A percentile compares a stretch with the other conserved stretches of the same genome.
Conservation (phyloP, 2,888 invertebrate genomes). For the Apamea crenata region DNA sequence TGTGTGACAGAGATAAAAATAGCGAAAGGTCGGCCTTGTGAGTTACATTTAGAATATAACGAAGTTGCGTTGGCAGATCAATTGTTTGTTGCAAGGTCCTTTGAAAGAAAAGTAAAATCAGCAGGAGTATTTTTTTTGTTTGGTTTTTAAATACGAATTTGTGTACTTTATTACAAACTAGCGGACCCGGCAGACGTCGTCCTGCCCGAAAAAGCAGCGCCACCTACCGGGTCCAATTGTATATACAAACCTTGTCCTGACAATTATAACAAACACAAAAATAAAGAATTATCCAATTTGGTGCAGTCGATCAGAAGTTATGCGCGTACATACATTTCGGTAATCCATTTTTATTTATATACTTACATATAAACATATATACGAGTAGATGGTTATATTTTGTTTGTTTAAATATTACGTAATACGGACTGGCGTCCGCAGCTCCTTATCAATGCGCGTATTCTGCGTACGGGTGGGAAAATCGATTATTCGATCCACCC, state of each 20-base stretch:
- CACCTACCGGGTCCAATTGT: too few relatives aligned
- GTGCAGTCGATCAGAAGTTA: too few relatives aligned
- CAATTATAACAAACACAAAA: too few relatives aligned
- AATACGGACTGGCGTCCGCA: neutral
- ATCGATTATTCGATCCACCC: neutral
- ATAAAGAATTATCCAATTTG: too few relatives aligned
- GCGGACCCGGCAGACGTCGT: too few relatives aligned
- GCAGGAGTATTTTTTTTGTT: neutral
- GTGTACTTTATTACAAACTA: neutral
- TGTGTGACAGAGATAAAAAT: slow-evolving; percentile 53
- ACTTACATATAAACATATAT: too few relatives aligned
- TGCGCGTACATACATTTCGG: too few relatives aligned
- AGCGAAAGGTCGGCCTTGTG: slow-evolving; percentile 5
- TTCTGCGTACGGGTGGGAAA: neutral
- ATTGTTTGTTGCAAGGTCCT: too few relatives aligned
- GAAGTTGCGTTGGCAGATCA: neutral
- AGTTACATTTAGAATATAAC: neutral
- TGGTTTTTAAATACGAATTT: neutral
- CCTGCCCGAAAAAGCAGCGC: too few relatives aligned
- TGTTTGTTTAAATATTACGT: neutral
- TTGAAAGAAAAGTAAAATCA: neutral
- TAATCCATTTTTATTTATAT: too few relatives aligned
- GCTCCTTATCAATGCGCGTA: neutral
- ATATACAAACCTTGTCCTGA: too few relatives aligned
- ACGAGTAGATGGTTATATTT: neutral